Evolutionary conservation across 2,113 vertebrate genomes (phyloP).

Genomic region (Pseudopipra pipra): DNA sequence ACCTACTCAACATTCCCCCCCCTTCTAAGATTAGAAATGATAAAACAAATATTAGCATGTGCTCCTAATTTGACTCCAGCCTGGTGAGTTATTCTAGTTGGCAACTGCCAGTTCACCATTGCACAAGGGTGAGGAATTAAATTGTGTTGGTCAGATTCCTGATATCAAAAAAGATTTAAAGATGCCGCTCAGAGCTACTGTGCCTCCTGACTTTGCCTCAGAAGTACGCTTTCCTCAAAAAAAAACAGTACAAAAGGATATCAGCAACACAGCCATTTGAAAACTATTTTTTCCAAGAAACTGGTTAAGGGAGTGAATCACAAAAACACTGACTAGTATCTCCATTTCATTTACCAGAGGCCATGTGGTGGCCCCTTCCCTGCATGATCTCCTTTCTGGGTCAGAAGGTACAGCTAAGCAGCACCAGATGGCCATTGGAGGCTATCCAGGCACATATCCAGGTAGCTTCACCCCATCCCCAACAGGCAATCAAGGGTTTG

Average conservation of each 20-base stretch:
- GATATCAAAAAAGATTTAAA: background rate
- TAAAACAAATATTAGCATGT: background rate
- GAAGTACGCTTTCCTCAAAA: background rate
- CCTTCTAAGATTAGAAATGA: background rate
- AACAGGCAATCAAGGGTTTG: background rate
- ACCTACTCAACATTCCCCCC: background rate
- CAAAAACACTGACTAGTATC: background rate
- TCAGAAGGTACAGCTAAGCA: background rate
- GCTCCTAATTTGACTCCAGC: background rate
- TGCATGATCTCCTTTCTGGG: background rate
- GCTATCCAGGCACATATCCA: background rate
- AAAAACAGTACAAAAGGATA: background rate
- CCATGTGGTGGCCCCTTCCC: background rate
- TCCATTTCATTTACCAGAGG: background rate
- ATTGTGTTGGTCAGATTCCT: background rate
- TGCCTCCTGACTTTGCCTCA: background rate
- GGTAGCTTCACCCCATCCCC: slow-evolving; percentile 1
- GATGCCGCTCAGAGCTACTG: background rate
- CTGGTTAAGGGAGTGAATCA: background rate
- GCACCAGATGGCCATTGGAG: slow-evolving; percentile 24
- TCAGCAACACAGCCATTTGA: background rate
- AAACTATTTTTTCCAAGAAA: background rate
- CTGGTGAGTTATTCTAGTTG: background rate
- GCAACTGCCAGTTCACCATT: background rate
- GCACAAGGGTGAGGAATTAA: background rate